Evolutionary conservation across 2,888 invertebrate genomes (phyloP), one percentile per base, ranked within the genome.

Genomic region (Campoplex nolae): DNA sequence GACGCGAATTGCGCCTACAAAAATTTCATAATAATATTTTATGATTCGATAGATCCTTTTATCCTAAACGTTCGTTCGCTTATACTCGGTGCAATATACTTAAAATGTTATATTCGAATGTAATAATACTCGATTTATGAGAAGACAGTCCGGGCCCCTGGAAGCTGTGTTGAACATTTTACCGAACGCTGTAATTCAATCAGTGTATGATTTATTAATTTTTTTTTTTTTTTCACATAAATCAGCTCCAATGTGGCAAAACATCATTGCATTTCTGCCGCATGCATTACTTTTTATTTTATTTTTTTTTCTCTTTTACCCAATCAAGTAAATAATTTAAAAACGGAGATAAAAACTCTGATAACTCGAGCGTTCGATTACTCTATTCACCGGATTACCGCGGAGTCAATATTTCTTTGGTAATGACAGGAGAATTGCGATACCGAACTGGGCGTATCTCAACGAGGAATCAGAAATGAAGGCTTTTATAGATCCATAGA

Each of bases 401-500:
- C 32, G 35, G 45, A 62, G 45, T 65, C n/a, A 71, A 65, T 62
- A 71, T 73, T 51, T 73, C 56, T 65, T 80, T 9, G 48, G 51
- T 73, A 80, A 80, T 62, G n/a, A 58, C 16, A 51, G 32, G 54
- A 38, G 48, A 45, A 42, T 51, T 56, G 65, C 62, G 32, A 73
- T 68, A 74, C 28, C 62, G 48, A 54, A 62, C 62, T 62, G 51
- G 78, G 71, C 71, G 84, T 83, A 80, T 77, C 83, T 35, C 28
- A 70, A 62, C 48, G 51, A 62, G 76, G 71, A 76, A 83, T 83
- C 70, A 51, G 70, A 82, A 82, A 75, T 58, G n/a, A 79, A 79
- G 32, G 83, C 79, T 79, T 73, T 51, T 70, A 76, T 35, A 58
- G 71, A 83, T 82, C 75, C 75, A 79, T 70, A 75, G 74, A 73